Base-by-base conservation (phyloP, 2,888 invertebrate genomes). In the Ellobium chinense region DNA sequence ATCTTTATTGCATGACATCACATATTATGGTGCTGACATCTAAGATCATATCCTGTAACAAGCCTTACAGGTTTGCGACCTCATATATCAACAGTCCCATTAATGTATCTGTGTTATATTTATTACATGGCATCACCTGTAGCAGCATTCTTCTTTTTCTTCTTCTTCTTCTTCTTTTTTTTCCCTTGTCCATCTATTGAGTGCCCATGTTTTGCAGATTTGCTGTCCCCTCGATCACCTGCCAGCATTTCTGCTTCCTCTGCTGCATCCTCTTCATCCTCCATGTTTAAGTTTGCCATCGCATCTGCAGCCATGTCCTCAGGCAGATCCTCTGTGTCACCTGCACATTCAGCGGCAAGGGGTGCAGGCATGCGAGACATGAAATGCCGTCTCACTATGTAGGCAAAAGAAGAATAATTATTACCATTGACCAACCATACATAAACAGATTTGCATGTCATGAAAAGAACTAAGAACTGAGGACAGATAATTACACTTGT, bases 331-430 rank as follows among this genome's bases (percentile, higher is more conserved):
- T 75, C 76, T 18, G 82, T 77, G 80, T 86, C 87, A 31, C 78
- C 85, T 27, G 83, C 83, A 73, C 86, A 85, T 39, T 87, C 86
- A 63, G 83, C 83, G 5, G 84, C 84, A 27, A 86, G 82, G 14
- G 81, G 78, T 21, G 75, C 78, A n/a, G 85, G 84, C 81, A 86
- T 85, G 9, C 87, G 81, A 31, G 80, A 78, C 18, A 79, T 54
- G 78, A 88, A 88, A 73, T 87, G 88, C 27, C 84, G 82, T 31
- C 86, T 79, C 31, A 87, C 87, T 88, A 81, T n/a, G 9, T 9
- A 36, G 37, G 46, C 18, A 46, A 7, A 46, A 18, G 18, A 46
- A 46, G n/a, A n/a, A n/a, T n/a, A n/a, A n/a, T n/a, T n/a, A n/a
- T n/a, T n/a, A n/a, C n/a, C n/a, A n/a, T n/a, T n/a, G n/a, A n/a